Conservation (phyloP, 2,888 invertebrate species). For the Cosmorhoe ocellata region DNA sequence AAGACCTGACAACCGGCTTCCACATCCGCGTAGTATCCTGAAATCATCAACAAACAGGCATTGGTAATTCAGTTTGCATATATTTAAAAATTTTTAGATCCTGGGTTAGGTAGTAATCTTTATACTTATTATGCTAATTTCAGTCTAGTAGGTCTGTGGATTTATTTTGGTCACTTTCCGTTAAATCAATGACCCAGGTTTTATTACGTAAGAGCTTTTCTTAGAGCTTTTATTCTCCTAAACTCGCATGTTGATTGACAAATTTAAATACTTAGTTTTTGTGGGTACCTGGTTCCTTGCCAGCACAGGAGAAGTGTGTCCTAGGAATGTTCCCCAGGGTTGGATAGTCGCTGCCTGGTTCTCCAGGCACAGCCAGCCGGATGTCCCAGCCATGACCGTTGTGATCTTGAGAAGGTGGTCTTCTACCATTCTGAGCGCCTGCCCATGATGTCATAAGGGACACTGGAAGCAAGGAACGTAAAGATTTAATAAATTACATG, state of each 20-base stretch:
- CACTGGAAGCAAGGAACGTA: slow-evolving; percentile 39
- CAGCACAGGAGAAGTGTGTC: slow-evolving; percentile 84
- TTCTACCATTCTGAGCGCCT: slow-evolving; percentile 54
- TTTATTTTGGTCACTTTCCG: too few relatives aligned
- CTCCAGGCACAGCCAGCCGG: slow-evolving; percentile 84
- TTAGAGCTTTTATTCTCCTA: too few relatives aligned
- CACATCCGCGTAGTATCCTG: slow-evolving; percentile 86
- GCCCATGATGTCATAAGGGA: slow-evolving; percentile 42
- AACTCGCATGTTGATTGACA: background rate
- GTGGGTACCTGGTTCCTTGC: slow-evolving; percentile 78
- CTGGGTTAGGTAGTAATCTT: too few relatives aligned
- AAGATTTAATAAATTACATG: too few relatives aligned
- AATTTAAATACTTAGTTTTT: background rate
- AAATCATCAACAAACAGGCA: slow-evolving; percentile 32
- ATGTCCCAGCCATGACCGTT: slow-evolving; percentile 81
- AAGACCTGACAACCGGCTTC: slow-evolving; percentile 86
- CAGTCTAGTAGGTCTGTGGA: too few relatives aligned
- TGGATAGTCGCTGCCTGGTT: slow-evolving; percentile 86
- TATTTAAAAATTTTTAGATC: too few relatives aligned
- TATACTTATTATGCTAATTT: too few relatives aligned
- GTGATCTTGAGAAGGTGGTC: slow-evolving; percentile 50
- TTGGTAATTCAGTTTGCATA: too few relatives aligned
- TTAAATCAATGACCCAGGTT: too few relatives aligned
- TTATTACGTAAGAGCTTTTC: too few relatives aligned
- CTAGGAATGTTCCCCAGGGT: slow-evolving; percentile 81